phyloP scores from a whole-genome alignment of 1,140 invertebrate genomes.

The Drosophila orena region DNA sequence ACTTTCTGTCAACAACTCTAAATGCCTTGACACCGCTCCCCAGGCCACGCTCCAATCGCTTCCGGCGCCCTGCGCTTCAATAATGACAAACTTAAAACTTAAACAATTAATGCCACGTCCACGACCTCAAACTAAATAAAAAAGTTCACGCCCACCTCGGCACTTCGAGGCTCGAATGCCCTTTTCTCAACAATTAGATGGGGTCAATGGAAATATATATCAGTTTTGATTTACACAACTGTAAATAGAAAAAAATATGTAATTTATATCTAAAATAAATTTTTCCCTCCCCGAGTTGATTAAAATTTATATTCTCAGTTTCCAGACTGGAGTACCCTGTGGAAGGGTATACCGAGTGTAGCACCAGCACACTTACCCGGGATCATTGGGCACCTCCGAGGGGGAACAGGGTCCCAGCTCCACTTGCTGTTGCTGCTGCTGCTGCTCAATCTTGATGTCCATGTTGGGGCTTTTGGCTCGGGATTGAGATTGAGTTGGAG shows the following conservation, averaged over 20 bases:
- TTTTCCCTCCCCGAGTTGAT: too few relatives aligned
- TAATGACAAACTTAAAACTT: slow-evolving; percentile 70
- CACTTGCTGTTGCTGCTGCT: slow-evolving; percentile 87
- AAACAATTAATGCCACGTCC: slow-evolving; percentile 69
- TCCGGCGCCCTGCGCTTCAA: slow-evolving; percentile 34
- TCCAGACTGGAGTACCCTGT: too few relatives aligned
- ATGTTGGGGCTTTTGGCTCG: slow-evolving; percentile 51
- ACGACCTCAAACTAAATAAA: slow-evolving; percentile 44
- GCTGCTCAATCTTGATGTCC: slow-evolving; percentile 83
- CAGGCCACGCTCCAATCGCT: slow-evolving; percentile 2
- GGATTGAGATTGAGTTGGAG: slow-evolving; percentile 33
- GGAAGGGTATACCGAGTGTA: slow-evolving; percentile 3
- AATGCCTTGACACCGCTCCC: slow-evolving; percentile 47
- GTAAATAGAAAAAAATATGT: too few relatives aligned
- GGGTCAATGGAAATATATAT: too few relatives aligned
- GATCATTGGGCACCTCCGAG: slow-evolving; percentile 94
- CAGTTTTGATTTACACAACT: too few relatives aligned
- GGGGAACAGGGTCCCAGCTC: slow-evolving; percentile 89
- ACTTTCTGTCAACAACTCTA: slow-evolving; percentile 74
- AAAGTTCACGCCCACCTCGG: slow-evolving; percentile 12
- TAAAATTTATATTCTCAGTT: too few relatives aligned
- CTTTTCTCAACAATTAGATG: neutral
- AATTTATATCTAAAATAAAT: too few relatives aligned
- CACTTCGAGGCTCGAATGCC: slow-evolving; percentile 11
- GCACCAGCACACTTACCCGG: slow-evolving; percentile 89